Evolutionary conservation across 2,113 vertebrate species (phyloP).

Genomic region (Lagopus leucura): DNA sequence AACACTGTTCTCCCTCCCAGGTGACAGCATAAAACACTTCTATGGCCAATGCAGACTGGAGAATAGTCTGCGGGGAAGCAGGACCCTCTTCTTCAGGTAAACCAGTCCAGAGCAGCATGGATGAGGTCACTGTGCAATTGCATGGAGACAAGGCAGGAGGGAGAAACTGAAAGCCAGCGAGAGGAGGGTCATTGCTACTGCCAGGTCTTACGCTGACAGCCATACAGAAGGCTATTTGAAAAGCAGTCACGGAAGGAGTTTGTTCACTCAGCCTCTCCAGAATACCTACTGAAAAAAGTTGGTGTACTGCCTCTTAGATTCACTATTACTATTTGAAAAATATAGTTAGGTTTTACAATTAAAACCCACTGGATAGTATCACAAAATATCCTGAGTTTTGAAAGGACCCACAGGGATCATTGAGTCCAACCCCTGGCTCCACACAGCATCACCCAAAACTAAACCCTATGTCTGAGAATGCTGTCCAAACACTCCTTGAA

Average conservation of each 20-base stretch:
- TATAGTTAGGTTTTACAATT: not conserved
- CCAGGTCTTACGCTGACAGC: not conserved
- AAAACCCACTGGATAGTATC: not conserved
- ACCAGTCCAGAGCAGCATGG: not conserved
- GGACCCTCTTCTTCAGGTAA: not conserved
- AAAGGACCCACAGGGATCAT: too few species aligned
- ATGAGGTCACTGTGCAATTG: not conserved
- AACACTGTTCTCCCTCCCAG: not conserved
- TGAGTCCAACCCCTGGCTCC: too few species aligned
- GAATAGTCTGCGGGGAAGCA: not conserved
- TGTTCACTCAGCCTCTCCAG: not conserved
- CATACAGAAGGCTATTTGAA: not conserved
- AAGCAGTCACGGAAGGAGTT: not conserved
- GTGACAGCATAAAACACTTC: not conserved
- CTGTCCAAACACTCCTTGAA: too few species aligned
- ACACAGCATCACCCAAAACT: too few species aligned
- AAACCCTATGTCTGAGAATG: too few species aligned
- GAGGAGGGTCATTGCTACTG: not conserved
- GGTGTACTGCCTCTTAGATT: not conserved
- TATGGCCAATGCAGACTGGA: accelerated
- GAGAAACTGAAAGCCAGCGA: not conserved
- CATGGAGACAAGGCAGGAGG: not conserved
- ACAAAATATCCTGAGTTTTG: not conserved
- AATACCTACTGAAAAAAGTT: not conserved
- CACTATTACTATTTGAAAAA: not conserved